phyloP scores from a whole-genome alignment of 2,888 invertebrate genomes.

The Micoletzkya japonica region DNA sequence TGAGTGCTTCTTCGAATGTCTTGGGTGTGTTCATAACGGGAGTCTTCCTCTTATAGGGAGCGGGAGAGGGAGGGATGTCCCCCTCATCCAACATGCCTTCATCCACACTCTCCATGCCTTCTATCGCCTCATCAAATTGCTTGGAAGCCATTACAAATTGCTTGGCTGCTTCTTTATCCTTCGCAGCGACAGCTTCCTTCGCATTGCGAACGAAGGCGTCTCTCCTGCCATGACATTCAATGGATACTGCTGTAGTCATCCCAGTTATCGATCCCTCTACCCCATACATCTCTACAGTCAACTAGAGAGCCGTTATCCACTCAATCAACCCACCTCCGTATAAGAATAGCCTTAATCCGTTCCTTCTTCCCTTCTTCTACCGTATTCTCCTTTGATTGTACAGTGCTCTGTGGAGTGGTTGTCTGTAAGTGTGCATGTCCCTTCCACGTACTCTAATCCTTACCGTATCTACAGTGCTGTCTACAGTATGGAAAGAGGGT shows the following conservation, averaged over 20 bases:
- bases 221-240: no score
- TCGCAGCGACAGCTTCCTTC: slow-evolving; percentile 44
- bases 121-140: slow-evolving; percentile 52
- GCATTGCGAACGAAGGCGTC: slow-evolving; percentile 40
- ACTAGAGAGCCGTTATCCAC: not conserved
- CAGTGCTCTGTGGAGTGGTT: no score
- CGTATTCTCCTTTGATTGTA: no score
- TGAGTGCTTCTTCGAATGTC: slow-evolving; percentile 23
- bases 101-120: slow-evolving; percentile 37
- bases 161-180: slow-evolving; percentile 45
- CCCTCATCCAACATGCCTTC: slow-evolving; percentile 50
- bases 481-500: slow-evolving; percentile 2
- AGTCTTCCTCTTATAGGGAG: slow-evolving; percentile 14
- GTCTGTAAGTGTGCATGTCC: no score
- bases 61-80: slow-evolving; percentile 49
- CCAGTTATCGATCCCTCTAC: not conserved
- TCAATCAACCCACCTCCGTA: slow-evolving; percentile 33
- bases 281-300: not conserved
- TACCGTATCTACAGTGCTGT: no score
- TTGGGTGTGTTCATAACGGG: slow-evolving; percentile 24
- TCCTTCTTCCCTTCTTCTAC: not conserved
- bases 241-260: no score
- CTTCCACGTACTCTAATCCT: no score
- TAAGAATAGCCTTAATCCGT: slow-evolving; percentile 8
- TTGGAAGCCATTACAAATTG: slow-evolving; percentile 46